phyloP scores from a whole-genome alignment of 2,113 vertebrate species.

The Clarias gariepinus region DNA sequence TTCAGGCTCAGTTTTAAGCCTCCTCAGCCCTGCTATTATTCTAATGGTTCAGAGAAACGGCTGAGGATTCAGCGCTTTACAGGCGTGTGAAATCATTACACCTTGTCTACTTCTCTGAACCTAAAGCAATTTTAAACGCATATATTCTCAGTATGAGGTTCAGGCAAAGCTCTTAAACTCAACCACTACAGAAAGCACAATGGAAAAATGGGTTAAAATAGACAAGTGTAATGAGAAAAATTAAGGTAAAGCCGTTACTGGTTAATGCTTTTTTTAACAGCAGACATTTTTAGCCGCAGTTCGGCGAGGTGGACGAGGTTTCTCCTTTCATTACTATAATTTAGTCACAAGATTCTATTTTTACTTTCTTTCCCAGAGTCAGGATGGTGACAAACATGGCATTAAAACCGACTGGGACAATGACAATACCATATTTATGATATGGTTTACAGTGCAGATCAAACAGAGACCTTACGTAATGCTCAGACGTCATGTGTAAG shows the following conservation, averaged over 20 bases:
- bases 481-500: slow-evolving; percentile 34
- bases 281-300: slow-evolving; percentile 20
- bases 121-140: slow-evolving; percentile 14
- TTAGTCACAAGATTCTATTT: slow-evolving; percentile 12
- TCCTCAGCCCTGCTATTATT: slow-evolving; percentile 70
- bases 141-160: neutral
- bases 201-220: neutral
- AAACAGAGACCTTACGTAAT: slow-evolving; percentile 40
- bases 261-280: slow-evolving; percentile 1
- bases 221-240: neutral
- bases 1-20: slow-evolving; percentile 64
- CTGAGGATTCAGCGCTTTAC: slow-evolving; percentile 54
- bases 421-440: slow-evolving; percentile 42
- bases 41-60: slow-evolving; percentile 52
- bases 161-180: neutral
- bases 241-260: neutral
- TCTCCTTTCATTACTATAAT: slow-evolving; percentile 26
- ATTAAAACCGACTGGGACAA: slow-evolving; percentile 38
- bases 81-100: slow-evolving; percentile 24
- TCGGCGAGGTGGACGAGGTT: slow-evolving; percentile 4
- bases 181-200: slow-evolving; percentile 13
- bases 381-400: slow-evolving; percentile 33
- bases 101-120: slow-evolving; percentile 26
- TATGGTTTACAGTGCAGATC: slow-evolving; percentile 48
- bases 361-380: slow-evolving; percentile 31